Percentiles rank a stretch among this genome's conserved stretches.
phyloP scores from a whole-genome alignment of 2,797 vertebrate species.

The Neomorphus geoffroyi region DNA sequence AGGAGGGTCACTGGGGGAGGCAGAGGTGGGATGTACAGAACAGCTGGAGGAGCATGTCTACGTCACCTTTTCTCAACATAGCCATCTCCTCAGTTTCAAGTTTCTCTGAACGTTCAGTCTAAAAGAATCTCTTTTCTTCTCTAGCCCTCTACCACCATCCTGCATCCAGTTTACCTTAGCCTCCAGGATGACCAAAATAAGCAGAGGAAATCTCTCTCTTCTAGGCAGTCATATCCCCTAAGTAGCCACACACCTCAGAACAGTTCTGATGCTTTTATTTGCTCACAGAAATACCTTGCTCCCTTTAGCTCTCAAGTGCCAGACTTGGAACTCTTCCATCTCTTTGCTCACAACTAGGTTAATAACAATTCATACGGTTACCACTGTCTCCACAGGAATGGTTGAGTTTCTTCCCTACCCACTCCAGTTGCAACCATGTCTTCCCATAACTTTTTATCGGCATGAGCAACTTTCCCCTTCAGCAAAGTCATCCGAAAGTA shows the following conservation, averaged over 20 bases:
- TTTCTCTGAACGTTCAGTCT: not conserved
- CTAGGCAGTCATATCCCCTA: not conserved
- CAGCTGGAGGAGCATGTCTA: not conserved
- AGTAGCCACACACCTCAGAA: not conserved
- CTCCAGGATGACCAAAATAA: not conserved
- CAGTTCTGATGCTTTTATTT: not conserved
- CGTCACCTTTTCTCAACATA: not conserved
- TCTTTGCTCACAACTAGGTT: not conserved
- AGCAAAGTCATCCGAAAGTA: not conserved
- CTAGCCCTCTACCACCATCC: not conserved
- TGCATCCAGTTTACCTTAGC: not conserved
- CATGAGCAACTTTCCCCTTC: not conserved
- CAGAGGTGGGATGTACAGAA: not conserved
- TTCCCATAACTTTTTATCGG: not conserved
- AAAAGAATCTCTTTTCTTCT: not conserved
- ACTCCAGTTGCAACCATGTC: not conserved
- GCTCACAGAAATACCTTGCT: not conserved
- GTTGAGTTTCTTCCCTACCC: not conserved
- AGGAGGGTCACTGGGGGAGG: not conserved
- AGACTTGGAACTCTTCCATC: not conserved
- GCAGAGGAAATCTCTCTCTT: not conserved
- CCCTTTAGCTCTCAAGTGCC: not conserved
- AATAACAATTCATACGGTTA: not conserved
- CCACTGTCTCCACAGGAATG: not conserved
- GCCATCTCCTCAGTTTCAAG: not conserved